Percentiles rank a stretch among this genome's conserved stretches.
Evolutionary conservation across 2,888 invertebrate species (phyloP).

Genomic region (Caenorhabditis doughertyi): DNA sequence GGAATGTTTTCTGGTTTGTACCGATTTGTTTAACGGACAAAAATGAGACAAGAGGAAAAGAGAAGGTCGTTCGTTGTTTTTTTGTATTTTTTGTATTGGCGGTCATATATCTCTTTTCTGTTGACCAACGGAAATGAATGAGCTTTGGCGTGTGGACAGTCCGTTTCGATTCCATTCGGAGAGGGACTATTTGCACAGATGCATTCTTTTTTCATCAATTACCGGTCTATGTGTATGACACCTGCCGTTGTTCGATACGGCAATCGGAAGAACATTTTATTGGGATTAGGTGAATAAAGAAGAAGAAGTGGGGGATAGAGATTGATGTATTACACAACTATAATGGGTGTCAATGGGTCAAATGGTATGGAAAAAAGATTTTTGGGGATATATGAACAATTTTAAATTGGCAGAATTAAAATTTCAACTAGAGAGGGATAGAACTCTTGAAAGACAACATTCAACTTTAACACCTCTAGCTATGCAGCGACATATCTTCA

Average conservation of each 20-base stretch:
- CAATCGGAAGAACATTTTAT: constrained; percentile 22
- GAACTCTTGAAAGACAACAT: too few relatives aligned
- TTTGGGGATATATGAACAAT: too few relatives aligned
- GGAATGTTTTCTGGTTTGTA: neutral
- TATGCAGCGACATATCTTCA: too few relatives aligned
- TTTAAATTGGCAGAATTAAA: too few relatives aligned
- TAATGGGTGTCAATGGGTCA: constrained; percentile 15
- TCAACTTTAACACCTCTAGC: too few relatives aligned
- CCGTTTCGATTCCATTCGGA: neutral
- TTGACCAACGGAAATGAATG: constrained; percentile 41
- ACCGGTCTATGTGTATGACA: constrained; percentile 38
- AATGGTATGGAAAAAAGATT: neutral
- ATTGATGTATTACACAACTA: constrained; percentile 13
- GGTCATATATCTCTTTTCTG: constrained; percentile 16
- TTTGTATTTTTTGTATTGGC: constrained; percentile 6
- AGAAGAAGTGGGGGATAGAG: neutral
- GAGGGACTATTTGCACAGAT: constrained; percentile 47
- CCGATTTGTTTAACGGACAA: constrained; percentile 14
- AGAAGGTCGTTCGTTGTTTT: constrained; percentile 16
- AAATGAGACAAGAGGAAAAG: constrained; percentile 2
- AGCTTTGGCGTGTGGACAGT: constrained; percentile 18
- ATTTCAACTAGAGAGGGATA: too few relatives aligned
- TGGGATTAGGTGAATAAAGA: neutral
- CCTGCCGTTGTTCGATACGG: constrained; percentile 43
- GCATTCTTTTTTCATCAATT: constrained; percentile 46